Evolutionary conservation across 2,113 vertebrate genomes (phyloP), one percentile per base, ranked within the genome.

Genomic region (Porphyrio hochstetteri): DNA sequence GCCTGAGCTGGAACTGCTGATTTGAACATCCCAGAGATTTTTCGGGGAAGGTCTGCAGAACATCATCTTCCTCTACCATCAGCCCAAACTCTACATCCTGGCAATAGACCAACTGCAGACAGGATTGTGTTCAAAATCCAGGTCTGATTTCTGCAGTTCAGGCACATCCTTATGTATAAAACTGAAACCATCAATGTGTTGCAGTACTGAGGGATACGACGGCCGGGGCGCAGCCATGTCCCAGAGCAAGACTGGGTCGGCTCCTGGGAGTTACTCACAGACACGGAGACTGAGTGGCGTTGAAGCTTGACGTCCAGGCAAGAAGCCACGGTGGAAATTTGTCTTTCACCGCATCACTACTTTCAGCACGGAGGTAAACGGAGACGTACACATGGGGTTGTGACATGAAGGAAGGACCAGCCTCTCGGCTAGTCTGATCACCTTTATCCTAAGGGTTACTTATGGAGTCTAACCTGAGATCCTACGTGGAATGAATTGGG

Each of bases 361-460:
- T 86, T 95, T 90, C 92, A 83, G 72, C 70, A 72, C 84, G 92
- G 90, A 93, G 92, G 91, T 94, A 91, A 96, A 95, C n/a, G 78
- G 64, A 90, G 88, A 85, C 48, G 23, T 38, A 84, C 4, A 36
- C 0, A 2, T 36, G 68, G 52, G 68, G 68, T 40, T 63, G 52
- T 33, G 80, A 87, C 64, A 57, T 0, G 11, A 92, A 86, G 61
- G 20, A 70, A 93, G 90, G 48, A 93, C 56, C 40, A 70, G 46
- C 24, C 6, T 36, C 56, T 87, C 0, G 2, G 35, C 63, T 69
- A 38, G 59, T 38, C 60, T 82, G 56, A 84, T 76, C 8, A 3
- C 50, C 50, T 75, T 88, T 91, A 53, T 83, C 38, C 21, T 31
- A 68, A 88, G 48, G 17, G 67, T 61, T 89, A 72, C 57, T 70